These are phyloP conservation scores for Eurypyga helias DNA, from an alignment of 2,113 vertebrate species.

Conservation along the genomic window DNA sequence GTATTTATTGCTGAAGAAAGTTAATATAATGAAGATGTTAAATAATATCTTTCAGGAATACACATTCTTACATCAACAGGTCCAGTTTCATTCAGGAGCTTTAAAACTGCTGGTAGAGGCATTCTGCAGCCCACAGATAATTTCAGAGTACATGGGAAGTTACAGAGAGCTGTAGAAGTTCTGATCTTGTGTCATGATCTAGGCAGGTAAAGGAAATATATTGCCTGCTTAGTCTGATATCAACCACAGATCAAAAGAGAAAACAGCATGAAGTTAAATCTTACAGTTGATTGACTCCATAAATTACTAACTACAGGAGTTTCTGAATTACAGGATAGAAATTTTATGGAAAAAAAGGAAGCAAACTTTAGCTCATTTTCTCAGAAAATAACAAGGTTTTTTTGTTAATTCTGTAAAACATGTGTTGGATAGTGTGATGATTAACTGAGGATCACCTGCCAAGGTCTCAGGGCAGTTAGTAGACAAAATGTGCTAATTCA, in stretches of 20 bases:
- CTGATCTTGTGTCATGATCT: not conserved
- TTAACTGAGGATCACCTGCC: not conserved
- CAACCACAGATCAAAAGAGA: not conserved
- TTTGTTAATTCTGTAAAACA: not conserved
- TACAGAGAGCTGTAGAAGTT: not conserved
- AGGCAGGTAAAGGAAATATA: not conserved
- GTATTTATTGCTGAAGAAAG: not conserved
- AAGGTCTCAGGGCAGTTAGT: not conserved
- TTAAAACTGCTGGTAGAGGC: not conserved
- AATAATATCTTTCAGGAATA: not conserved
- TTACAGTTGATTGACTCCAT: not conserved
- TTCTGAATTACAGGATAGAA: not conserved
- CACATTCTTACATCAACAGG: not conserved
- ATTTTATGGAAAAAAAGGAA: not conserved
- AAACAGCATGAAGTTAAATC: not conserved
- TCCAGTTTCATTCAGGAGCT: not conserved
- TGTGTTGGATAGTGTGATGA: not conserved
- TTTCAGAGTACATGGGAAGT: not conserved
- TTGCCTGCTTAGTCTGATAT: not conserved
- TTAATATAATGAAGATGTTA: not conserved
- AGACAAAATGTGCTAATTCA: not conserved
- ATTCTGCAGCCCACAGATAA: not conserved
- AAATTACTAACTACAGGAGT: not conserved
- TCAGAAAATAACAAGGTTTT: not conserved
- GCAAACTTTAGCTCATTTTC: not conserved